Evolutionary conservation across 23 tunicate species (phyloP).

Genomic region (Phallusia fumigata): DNA sequence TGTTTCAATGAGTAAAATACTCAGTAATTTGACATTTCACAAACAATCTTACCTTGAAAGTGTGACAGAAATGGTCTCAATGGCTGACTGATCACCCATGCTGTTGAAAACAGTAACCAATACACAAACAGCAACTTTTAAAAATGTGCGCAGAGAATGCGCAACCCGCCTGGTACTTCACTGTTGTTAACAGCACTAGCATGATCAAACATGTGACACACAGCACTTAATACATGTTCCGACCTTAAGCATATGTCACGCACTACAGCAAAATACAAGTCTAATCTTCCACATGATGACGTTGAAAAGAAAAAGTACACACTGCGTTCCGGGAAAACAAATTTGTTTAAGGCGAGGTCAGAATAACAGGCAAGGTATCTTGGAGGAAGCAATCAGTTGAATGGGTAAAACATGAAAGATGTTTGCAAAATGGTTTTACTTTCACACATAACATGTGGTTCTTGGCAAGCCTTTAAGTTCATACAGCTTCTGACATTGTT

Average conservation of each 20-base stretch:
- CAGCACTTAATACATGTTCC: not conserved
- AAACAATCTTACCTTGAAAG: not conserved
- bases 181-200: not conserved
- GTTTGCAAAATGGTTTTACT: too few species aligned
- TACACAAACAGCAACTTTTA: too few species aligned
- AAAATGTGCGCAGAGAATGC: too few species aligned
- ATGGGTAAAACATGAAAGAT: not conserved
- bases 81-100: not conserved
- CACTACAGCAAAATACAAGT: not conserved
- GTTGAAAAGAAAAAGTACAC: not conserved
- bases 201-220: not conserved
- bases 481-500: too few species aligned
- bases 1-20: too few species aligned
- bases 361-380: not conserved
- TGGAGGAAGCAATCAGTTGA: not conserved
- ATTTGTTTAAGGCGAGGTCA: conserved; percentile 1
- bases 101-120: not conserved
- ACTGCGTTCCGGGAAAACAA: not conserved
- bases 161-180: not conserved
- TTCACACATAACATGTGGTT: too few species aligned
- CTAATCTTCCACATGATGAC: not conserved
- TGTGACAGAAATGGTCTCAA: not conserved
- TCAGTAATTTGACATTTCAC: too few species aligned
- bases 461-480: too few species aligned
- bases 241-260: not conserved